phyloP scores from a whole-genome alignment of 2,113 vertebrate species.

The Raphicerus campestris region DNA sequence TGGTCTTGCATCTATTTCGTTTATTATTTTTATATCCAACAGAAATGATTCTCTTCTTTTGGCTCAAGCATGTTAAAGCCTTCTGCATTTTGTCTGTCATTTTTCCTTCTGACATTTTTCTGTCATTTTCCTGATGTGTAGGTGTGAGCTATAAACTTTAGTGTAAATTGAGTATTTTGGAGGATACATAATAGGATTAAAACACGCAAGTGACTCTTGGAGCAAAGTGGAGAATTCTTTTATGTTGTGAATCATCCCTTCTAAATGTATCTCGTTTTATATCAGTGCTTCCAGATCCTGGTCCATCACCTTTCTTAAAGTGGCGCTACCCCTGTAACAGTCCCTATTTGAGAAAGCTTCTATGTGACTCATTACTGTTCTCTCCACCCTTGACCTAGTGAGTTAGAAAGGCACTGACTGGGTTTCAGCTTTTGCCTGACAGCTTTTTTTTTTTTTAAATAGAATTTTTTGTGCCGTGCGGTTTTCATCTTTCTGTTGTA shows the following conservation, averaged over 20 bases:
- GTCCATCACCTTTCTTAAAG: not conserved
- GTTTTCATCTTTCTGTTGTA: not conserved
- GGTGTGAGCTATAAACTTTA: not conserved
- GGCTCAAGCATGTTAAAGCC: not conserved
- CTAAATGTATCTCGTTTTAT: not conserved
- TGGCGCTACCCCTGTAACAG: rapidly evolving
- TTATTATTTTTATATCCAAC: not conserved
- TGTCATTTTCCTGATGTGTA: not conserved
- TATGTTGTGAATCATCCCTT: not conserved
- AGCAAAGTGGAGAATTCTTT: not conserved
- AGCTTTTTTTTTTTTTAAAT: not conserved
- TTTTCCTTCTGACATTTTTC: not conserved
- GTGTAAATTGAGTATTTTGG: not conserved
- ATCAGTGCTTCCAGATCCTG: not conserved
- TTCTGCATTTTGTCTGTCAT: not conserved
- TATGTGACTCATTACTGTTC: not conserved
- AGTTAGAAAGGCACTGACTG: not conserved
- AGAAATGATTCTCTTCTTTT: not conserved
- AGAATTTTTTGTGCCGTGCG: not conserved
- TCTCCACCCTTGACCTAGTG: not conserved
- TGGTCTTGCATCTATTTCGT: not conserved
- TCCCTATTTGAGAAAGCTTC: not conserved
- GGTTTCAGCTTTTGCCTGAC: not conserved
- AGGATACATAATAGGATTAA: not conserved
- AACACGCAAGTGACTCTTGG: not conserved